Conservation (phyloP, 2,888 invertebrate species). For the Tinea trinotella region DNA sequence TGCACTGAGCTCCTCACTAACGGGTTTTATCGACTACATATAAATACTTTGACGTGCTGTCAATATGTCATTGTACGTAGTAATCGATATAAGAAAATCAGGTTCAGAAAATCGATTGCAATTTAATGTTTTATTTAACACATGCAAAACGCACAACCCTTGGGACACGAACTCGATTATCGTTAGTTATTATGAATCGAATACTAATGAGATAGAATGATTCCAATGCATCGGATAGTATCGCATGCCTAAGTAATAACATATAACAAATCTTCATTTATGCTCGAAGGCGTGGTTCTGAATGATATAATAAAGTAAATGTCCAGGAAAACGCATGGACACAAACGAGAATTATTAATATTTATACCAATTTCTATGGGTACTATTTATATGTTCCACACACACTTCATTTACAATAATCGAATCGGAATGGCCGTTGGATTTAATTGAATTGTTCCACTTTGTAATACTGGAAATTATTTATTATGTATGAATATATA, state of each 20-base stretch:
- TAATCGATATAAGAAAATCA: constrained; percentile 12
- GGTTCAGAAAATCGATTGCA: too few relatives aligned
- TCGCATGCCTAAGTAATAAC: constrained; percentile 17
- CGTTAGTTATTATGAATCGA: constrained; percentile 25
- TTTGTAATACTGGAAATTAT: background rate
- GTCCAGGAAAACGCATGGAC: constrained; percentile 13
- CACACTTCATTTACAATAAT: constrained; percentile 2
- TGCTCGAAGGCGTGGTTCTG: constrained; percentile 8
- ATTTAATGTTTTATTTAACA: constrained; percentile 10
- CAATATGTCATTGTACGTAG: constrained; percentile 56
- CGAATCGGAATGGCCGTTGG: background rate
- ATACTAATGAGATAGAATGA: constrained; percentile 13
- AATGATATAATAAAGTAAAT: constrained; percentile 7
- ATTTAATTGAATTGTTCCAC: constrained; percentile 4
- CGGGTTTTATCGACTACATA: constrained; percentile 14
- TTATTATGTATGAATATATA: background rate
- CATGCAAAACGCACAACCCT: constrained; percentile 49
- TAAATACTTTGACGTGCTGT: constrained; percentile 22
- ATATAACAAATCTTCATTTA: constrained; percentile 16
- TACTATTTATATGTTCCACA: background rate
- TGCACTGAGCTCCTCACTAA: constrained; percentile 25
- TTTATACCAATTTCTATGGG: background rate
- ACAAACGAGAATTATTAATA: constrained; percentile 5
- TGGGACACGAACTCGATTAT: constrained; percentile 44
- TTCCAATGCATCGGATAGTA: constrained; percentile 8